Evolutionary conservation across 2,113 vertebrate genomes (phyloP), one percentile per base, ranked within the genome.

Genomic region (Odobenus rosmarus): DNA sequence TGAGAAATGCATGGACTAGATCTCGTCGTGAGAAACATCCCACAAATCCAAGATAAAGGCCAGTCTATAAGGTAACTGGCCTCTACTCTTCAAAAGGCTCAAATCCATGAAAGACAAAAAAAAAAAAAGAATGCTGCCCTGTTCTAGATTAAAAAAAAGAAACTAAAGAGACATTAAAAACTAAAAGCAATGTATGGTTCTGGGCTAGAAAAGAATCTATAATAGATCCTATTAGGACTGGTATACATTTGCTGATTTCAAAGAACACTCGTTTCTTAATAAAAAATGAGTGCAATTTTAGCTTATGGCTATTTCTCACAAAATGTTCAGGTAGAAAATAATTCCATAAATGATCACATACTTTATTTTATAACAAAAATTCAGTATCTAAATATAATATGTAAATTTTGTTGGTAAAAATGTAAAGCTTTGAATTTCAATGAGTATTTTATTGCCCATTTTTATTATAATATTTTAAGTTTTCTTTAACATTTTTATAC

Each of bases 281-380:
- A 71, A 28, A 49, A 77, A 77, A 69, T 61, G 23, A 85, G 16
- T 31, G 51, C 85, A 95, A 88, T 61, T 61, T 94, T 71, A 92
- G 4, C 16, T 5, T 49, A 61, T 76, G 24, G 26, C 12, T n/a
- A 93, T 8, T 84, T 61, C 77, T 7, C 74, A 82, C 2, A 93
- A 87, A 92, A 26, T 2, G 42, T 61, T 55, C 26, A 84, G 51
- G 5, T 64, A 64, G 36, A 93, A 93, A 90, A 42, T 57, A 53
- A 62, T 57, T 82, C 9, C 82, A n/a, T 64, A 79, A 62, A 84
- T 81, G 3, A 83, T 39, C 31, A 88, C 46, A n/a, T 72, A 42
- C 55, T 87, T 93, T 72, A 55, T 67, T 79, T 86, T 36, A 69
- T 9, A 81, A 39, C 77, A 53, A 96, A 97, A 81, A 15, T 88